Evolutionary conservation across 2,113 vertebrate species (phyloP).

Genomic region (Carlito syrichta): DNA sequence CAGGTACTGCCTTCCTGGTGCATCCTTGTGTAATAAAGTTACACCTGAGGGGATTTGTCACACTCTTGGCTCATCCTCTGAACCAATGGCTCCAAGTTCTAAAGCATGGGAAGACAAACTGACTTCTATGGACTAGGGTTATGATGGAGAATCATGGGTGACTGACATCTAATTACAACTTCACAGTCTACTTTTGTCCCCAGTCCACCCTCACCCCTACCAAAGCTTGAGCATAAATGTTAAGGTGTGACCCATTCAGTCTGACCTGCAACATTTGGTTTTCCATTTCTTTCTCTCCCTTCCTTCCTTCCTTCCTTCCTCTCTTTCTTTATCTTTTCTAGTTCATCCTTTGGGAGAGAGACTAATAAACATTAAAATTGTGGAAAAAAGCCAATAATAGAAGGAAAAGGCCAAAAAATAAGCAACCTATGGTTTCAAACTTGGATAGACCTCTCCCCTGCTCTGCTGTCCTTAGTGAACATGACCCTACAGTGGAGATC

Average conservation of each 20-base stretch:
- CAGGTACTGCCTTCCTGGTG: neutral
- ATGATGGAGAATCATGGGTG: neutral
- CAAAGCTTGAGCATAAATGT: neutral
- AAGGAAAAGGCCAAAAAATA: neutral
- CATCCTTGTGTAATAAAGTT: neutral
- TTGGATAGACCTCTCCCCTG: neutral
- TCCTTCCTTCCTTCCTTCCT: no score
- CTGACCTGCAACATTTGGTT: neutral
- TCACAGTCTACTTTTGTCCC: neutral
- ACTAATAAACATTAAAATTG: neutral
- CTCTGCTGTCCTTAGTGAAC: neutral
- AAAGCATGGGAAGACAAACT: neutral
- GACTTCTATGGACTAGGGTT: neutral
- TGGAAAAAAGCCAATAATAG: neutral
- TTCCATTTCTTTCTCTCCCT: neutral
- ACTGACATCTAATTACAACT: neutral
- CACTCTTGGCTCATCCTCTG: neutral
- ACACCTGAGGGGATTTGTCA: neutral
- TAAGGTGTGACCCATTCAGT: neutral
- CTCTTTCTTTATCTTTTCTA: no score
- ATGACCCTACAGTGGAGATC: neutral
- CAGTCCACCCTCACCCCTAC: neutral
- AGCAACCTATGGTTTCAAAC: neutral
- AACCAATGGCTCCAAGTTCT: neutral
- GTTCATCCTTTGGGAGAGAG: neutral